Percentiles rank a stretch among this genome's conserved stretches.
Evolutionary conservation across 2,797 vertebrate species (phyloP).

Genomic region (Lacerta bilineata): DNA sequence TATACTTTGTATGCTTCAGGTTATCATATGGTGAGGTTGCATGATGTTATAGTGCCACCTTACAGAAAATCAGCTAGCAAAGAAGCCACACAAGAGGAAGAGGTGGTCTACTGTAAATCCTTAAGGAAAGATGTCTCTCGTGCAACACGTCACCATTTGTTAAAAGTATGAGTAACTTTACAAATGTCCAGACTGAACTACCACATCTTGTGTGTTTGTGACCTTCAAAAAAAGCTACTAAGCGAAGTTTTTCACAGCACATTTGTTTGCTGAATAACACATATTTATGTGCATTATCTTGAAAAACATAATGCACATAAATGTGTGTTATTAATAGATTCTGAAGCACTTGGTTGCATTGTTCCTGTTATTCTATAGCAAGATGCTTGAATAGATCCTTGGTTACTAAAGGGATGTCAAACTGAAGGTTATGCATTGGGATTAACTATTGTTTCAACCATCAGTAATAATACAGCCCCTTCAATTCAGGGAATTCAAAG

Average conservation of each 20-base stretch:
- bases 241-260: slow-evolving; percentile 2
- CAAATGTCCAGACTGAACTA: not conserved
- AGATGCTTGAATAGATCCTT: slow-evolving; percentile 14
- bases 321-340: not conserved
- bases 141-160: not conserved
- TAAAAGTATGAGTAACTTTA: slow-evolving; percentile 5
- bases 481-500: slow-evolving; percentile 9
- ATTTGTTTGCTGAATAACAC: not conserved
- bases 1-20: too few species aligned
- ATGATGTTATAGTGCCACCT: too few species aligned
- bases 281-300: slow-evolving; percentile 2
- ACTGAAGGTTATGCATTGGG: slow-evolving; percentile 37
- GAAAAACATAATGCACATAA: not conserved
- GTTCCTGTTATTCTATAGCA: slow-evolving; percentile 16
- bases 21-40: too few species aligned
- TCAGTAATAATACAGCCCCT: slow-evolving; percentile 38
- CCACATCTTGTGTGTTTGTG: not conserved
- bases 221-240: slow-evolving; percentile 20
- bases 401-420: slow-evolving; percentile 30
- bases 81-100: too few species aligned
- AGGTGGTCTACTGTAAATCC: too few species aligned
- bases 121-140: not conserved
- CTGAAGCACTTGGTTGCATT: slow-evolving; percentile 20
- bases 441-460: slow-evolving; percentile 34
- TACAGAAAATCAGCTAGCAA: too few species aligned